Conservation (phyloP, 2,113 vertebrate genomes). For the Hipposideros armiger region DNA sequence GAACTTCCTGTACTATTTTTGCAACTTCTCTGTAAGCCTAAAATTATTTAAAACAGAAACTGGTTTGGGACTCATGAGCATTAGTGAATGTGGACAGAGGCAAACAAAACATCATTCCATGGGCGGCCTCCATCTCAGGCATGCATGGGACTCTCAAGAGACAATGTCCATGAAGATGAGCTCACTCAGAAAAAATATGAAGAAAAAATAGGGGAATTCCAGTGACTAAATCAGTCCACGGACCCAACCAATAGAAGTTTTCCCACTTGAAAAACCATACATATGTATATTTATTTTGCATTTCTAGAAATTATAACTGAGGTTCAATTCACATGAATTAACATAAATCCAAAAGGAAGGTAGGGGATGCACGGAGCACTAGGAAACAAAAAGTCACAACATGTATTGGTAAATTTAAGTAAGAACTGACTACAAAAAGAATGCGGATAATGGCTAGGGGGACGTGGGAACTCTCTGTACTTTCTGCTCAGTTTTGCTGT, state of each 20-base stretch:
- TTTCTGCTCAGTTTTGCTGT: not conserved
- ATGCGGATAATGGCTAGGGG: not conserved
- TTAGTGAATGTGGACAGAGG: not conserved
- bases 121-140: not conserved
- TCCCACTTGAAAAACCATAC: not conserved
- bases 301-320: conserved; percentile 11
- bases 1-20: not conserved
- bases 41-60: conserved; percentile 27
- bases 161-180: not conserved
- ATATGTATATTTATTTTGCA: not conserved
- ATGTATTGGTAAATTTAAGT: not conserved
- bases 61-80: not conserved
- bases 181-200: not conserved
- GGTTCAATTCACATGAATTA: not conserved
- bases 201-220: not conserved
- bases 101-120: not conserved
- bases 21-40: conserved; percentile 6
- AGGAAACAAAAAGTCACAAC: not conserved
- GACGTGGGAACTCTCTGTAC: not conserved
- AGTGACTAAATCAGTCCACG: not conserved
- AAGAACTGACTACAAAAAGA: conserved; percentile 40
- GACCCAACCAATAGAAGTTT: not conserved
- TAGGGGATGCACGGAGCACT: not conserved
- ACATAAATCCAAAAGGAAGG: conserved; percentile 30
- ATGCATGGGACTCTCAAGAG: not conserved